Conservation (phyloP, 2,113 vertebrate species). For the Typhlomys cinereus region DNA sequence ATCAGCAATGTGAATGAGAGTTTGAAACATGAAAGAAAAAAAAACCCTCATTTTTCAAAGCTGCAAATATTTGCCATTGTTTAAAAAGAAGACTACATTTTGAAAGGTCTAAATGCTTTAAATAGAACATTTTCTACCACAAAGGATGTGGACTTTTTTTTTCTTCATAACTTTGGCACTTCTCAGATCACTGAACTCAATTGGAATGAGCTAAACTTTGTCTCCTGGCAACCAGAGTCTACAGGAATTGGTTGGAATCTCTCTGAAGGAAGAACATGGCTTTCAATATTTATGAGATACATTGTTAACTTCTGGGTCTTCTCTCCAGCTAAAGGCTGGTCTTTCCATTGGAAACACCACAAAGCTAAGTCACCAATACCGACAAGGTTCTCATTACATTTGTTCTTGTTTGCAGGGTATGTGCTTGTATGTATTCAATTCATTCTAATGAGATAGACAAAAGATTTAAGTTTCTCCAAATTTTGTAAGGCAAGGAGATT, state of each 20-base stretch:
- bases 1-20: not conserved
- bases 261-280: not conserved
- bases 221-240: constrained; percentile 32
- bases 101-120: constrained; percentile 46
- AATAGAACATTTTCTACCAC: not conserved
- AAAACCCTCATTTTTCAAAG: not conserved
- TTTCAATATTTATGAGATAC: constrained; percentile 66
- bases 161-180: constrained; percentile 32
- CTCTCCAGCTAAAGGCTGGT: not conserved
- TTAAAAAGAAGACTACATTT: constrained; percentile 41
- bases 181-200: constrained; percentile 50
- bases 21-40: not conserved
- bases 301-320: not conserved
- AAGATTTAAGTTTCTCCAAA: constrained; percentile 12
- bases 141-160: constrained; percentile 2
- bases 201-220: constrained; percentile 52
- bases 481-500: not conserved
- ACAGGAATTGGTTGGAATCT: not conserved
- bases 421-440: not conserved
- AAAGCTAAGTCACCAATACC: not conserved
- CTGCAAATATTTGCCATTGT: not conserved
- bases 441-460: not conserved
- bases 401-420: not conserved
- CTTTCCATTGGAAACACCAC: not conserved
- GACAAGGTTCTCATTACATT: not conserved